Evolutionary conservation across 1,140 invertebrate species (phyloP), one percentile per base, ranked within the genome.

Genomic region (Papilio dardanus): DNA sequence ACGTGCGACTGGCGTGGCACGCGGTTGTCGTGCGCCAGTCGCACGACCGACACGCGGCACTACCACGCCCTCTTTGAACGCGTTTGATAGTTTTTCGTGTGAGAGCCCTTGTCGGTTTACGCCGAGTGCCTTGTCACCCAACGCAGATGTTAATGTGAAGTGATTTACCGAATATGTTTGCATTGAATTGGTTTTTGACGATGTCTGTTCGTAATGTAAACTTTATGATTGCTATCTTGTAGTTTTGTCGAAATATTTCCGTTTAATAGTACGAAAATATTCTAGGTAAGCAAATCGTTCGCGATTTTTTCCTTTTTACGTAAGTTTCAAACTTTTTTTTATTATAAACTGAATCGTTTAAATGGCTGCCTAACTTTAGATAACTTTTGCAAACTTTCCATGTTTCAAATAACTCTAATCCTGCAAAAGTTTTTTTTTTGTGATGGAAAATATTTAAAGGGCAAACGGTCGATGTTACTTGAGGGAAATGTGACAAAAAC

Each of bases 41-140:
- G 80, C 82, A 81, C 78, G 84, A 21, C 74, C 24, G 71, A 65
- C 86, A 80, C 83, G 81, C 74, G 81, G 12, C 82, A 40, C 31
- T 62, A 78, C 87, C 86, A 87, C 86, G 84, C 86, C 85, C 85
- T 78, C 10, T 71, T 46, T 68, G 62, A 82, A 75, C 76, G 74
- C 71, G 80, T 76, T 83, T 83, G 77, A 77, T 80, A 76, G 81
- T 77, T 75, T 83, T 79, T 80, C 81, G 79, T 79, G 79, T 85
- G 83, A 85, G 79, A 85, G 79, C 80, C 69, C 82, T 71, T 76
- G 83, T 78, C 76, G 71, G 75, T 74, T 75, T 69, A 42, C 33
- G 67, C 30, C 14, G 40, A 50, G 69, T 71, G 69, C 31, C n/a
- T 28, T 35, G 40, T 50, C 40, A 42, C 42, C 31, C 40, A 42